Percentiles rank a stretch among this genome's conserved stretches.
These are phyloP conservation scores for Spodoptera littoralis DNA, from an alignment of 2,888 invertebrate genomes.

Conservation along the genomic window DNA sequence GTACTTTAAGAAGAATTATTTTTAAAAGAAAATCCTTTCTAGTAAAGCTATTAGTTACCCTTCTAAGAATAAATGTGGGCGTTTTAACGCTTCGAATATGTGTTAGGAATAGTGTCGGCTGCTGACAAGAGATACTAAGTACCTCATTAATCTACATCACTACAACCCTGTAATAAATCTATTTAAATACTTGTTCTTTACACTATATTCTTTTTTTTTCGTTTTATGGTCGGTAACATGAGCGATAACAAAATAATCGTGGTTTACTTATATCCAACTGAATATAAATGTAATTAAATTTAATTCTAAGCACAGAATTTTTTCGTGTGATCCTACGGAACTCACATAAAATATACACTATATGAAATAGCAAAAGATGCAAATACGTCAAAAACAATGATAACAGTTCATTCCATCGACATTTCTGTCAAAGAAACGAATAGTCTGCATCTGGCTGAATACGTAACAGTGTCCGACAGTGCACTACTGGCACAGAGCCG, in stretches of 20 bases:
- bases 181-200: slow-evolving; percentile 16
- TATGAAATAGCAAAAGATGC: too few species aligned
- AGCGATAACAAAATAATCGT: too few species aligned
- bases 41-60: slow-evolving; percentile 23
- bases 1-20: slow-evolving; percentile 1
- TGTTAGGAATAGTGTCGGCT: slow-evolving; percentile 10
- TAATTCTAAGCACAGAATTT: too few species aligned
- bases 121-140: slow-evolving; percentile 24
- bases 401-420: slow-evolving; percentile 7
- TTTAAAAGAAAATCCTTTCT: slow-evolving; percentile 21
- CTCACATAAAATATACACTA: too few species aligned
- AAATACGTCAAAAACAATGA: slow-evolving; percentile 37
- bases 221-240: too few species aligned
- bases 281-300: too few species aligned
- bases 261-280: too few species aligned
- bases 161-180: slow-evolving; percentile 39
- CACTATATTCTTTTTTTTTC: too few species aligned
- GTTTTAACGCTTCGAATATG: slow-evolving; percentile 31
- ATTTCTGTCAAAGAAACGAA: slow-evolving; percentile 23
- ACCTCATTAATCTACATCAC: slow-evolving; percentile 46
- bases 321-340: too few species aligned
- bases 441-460: slow-evolving; percentile 11
- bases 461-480: slow-evolving; percentile 17
- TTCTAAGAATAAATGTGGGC: slow-evolving; percentile 31
- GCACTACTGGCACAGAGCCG: slow-evolving; percentile 30